These are phyloP conservation scores for Calvadosia cruxmelitensis DNA, from an alignment of 30 jellyfish, hydroid and myxozoan species.

Conservation along the genomic window DNA sequence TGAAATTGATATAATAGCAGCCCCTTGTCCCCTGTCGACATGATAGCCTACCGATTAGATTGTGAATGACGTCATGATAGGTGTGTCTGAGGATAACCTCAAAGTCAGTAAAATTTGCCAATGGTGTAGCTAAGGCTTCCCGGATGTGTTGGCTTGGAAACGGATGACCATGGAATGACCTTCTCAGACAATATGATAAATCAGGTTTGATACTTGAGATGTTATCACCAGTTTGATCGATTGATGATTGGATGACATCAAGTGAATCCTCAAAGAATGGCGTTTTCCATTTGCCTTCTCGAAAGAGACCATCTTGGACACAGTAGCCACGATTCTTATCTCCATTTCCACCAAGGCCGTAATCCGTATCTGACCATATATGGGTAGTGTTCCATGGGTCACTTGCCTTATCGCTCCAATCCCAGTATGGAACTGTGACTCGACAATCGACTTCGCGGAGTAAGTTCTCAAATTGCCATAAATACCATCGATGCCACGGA, in stretches of 20 bases:
- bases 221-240: slow-evolving; percentile 33
- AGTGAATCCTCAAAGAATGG: slow-evolving; percentile 81
- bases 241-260: slow-evolving; percentile 44
- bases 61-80: slow-evolving; percentile 69
- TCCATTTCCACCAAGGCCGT: slow-evolving; percentile 82
- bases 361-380: slow-evolving; percentile 33
- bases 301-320: slow-evolving; percentile 53
- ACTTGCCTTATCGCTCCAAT: slow-evolving; percentile 53
- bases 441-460: slow-evolving; percentile 74
- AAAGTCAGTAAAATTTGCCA: slow-evolving; percentile 44
- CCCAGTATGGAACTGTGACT: slow-evolving; percentile 84
- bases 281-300: slow-evolving; percentile 64
- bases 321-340: slow-evolving; percentile 44
- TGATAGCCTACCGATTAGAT: slow-evolving; percentile 53
- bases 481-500: slow-evolving; percentile 93
- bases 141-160: slow-evolving; percentile 32
- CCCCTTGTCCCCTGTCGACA: too few relatives aligned
- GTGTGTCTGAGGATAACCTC: slow-evolving; percentile 60
- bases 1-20: too few relatives aligned
- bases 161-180: slow-evolving; percentile 49
- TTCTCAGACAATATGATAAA: slow-evolving; percentile 61
- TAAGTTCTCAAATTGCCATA: slow-evolving; percentile 56
- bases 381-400: slow-evolving; percentile 67
- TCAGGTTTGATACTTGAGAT: slow-evolving; percentile 33
- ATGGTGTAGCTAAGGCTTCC: slow-evolving; percentile 32